Conservation (phyloP, 2,888 invertebrate species). For the Lepeophtheirus nordmannii region DNA sequence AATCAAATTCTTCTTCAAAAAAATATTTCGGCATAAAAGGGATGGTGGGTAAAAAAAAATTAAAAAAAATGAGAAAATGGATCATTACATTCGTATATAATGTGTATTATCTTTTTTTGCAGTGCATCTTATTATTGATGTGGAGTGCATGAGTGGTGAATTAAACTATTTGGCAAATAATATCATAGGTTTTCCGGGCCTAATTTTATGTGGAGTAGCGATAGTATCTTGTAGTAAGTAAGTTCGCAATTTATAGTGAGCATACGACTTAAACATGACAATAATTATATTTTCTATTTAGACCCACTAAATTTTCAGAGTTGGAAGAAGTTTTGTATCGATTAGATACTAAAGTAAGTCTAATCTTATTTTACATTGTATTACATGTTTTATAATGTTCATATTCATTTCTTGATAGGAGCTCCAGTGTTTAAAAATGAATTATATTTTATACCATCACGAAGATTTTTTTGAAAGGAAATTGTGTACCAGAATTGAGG, state of each 20-base stretch:
- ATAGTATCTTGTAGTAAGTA: background rate
- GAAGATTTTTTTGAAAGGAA: conserved; percentile 4
- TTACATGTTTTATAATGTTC: background rate
- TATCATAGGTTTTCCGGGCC: background rate
- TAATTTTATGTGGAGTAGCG: background rate
- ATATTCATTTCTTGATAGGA: background rate
- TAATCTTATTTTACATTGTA: background rate
- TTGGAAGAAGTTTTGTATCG: conserved; percentile 2
- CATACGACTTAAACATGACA: background rate
- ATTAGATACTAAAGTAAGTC: background rate
- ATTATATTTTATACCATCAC: background rate
- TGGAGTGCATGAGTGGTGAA: background rate
- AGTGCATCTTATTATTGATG: background rate
- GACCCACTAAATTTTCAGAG: background rate
- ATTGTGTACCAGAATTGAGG: background rate
- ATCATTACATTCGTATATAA: background rate
- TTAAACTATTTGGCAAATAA: background rate
- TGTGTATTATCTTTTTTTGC: background rate
- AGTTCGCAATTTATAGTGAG: background rate
- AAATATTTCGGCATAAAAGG: background rate
- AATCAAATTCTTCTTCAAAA: background rate
- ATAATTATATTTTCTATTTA: background rate
- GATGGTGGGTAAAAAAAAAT: background rate
- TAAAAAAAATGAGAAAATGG: background rate
- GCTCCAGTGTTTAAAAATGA: background rate